phyloP scores from a whole-genome alignment of 2,797 vertebrate species.

The Sebastes cheni region DNA sequence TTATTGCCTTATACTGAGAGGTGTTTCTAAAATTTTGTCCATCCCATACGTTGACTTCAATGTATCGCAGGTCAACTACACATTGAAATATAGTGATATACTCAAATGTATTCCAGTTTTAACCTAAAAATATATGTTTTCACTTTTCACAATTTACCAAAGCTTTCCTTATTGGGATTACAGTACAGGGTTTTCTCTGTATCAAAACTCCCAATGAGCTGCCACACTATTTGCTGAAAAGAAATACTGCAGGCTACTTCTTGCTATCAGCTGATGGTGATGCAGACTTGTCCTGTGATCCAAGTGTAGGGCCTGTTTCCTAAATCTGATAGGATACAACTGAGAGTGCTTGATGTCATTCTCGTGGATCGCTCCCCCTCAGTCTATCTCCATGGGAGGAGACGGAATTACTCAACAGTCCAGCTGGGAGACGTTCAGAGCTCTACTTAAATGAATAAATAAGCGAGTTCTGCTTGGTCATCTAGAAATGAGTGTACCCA shows the following conservation, averaged over 20 bases:
- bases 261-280: neutral
- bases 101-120: neutral
- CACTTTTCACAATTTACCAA: neutral
- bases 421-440: conserved; percentile 49
- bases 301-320: conserved; percentile 27
- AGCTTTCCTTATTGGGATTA: neutral
- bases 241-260: neutral
- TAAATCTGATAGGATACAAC: conserved; percentile 23
- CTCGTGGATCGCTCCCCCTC: neutral
- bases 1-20: neutral
- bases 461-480: conserved; percentile 42
- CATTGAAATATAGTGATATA: neutral
- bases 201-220: neutral
- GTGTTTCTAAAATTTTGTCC: neutral
- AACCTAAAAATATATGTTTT: neutral
- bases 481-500: conserved; percentile 47
- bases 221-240: neutral
- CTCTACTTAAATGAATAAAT: conserved; percentile 49
- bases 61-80: neutral
- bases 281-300: conserved; percentile 14
- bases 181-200: neutral
- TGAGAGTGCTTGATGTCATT: conserved; percentile 22
- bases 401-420: conserved; percentile 26
- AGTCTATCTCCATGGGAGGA: conserved; percentile 12
- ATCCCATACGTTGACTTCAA: neutral